Base-by-base conservation (phyloP, 1,140 invertebrate genomes). In the Episyrphus balteatus region DNA sequence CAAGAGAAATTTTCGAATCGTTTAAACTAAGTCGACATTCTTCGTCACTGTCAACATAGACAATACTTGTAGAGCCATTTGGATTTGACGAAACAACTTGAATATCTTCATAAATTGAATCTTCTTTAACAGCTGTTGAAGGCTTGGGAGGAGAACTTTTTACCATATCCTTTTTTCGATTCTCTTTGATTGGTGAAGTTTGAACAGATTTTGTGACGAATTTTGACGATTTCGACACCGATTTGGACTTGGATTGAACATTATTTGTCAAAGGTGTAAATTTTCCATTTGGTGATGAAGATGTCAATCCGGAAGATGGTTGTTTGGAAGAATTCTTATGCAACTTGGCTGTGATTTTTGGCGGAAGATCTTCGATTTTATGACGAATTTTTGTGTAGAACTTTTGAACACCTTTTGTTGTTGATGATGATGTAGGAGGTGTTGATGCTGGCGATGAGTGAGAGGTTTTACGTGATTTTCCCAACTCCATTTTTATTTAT, bases 311-410 rank as follows among this genome's bases (percentile, higher is more conserved):
- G 15, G 7, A 36, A 10, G 37, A 17, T 15, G 33, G 10, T 12
- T 45, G 34, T 11, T 30, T 21, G 6, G 8, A 21, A 8, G 19
- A 46, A 37, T 30, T 46, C 36, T 5, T 19, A 14, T 5, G 45
- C 13, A 18, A 13, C 31, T 19, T 66, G 15, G 59, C 58, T 19
- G 55, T 53, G 7, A 66, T 39, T 33, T 59, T 63, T 19, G 63
- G 63, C 33, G 59, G 56, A n/a, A 66, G 38, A 48, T 66, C 63
- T 50, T 66, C 63, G 40, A 66, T 66, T 47, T 62, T 66, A 39
- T 66, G 63, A 0, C 63, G 54, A 32, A 66, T 66, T 44, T 61
- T 56, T 5, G 63, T 58, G 44, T 60, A 62, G 48, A 66, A 63
- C 12, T 66, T 66, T 42, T 61, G 43, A 14, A 48, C 50, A 7